Percentiles rank a stretch among this genome's conserved stretches.
Conservation (phyloP, 2,888 invertebrate species). For the Idaea dimidiata region DNA sequence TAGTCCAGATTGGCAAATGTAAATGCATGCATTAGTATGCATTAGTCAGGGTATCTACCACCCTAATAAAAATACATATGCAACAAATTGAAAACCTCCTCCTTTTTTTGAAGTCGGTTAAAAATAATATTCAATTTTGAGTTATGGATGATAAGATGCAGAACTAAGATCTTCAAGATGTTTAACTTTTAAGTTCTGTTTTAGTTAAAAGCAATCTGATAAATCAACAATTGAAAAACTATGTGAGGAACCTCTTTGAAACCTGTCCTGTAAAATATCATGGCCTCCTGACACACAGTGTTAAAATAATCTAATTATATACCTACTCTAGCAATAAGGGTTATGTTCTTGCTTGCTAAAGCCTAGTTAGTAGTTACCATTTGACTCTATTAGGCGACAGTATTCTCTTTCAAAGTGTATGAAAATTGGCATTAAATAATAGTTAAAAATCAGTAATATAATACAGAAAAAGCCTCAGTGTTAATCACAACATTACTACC, state of each 20-base stretch:
- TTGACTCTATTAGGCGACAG: background rate
- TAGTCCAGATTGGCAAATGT: no score
- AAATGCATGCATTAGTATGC: no score
- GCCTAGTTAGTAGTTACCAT: background rate
- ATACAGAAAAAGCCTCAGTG: background rate
- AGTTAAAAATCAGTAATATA: background rate
- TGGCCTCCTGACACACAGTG: constrained; percentile 14
- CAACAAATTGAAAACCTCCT: no score
- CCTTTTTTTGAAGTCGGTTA: no score
- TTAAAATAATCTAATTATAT: constrained; percentile 18
- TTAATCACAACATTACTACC: no score
- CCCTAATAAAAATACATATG: no score
- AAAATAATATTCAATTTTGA: no score
- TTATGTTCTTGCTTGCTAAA: background rate
- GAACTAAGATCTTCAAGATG: no score
- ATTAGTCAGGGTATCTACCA: no score
- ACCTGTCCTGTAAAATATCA: background rate
- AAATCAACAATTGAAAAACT: background rate
- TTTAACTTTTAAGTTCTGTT: no score
- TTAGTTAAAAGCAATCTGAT: no score
- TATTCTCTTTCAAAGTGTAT: background rate
- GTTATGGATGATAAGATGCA: no score
- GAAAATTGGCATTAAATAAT: background rate
- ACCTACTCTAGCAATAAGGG: background rate
- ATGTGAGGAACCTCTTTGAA: background rate